Evolutionary conservation across 1,140 invertebrate species (phyloP).

Genomic region (Drosophila oshimai): DNA sequence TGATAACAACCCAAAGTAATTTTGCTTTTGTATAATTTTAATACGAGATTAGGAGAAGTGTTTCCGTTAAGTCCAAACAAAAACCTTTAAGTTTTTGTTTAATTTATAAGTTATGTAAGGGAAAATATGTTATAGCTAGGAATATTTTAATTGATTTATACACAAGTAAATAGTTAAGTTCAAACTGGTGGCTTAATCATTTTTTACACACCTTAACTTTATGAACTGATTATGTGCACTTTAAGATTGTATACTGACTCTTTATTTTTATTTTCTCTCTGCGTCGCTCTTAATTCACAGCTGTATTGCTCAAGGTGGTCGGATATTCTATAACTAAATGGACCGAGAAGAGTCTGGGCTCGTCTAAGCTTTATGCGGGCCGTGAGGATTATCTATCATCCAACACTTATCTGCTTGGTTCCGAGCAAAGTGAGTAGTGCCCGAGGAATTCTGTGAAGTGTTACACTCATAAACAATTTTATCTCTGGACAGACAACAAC

Average conservation of each 20-base stretch:
- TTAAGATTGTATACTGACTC: neutral
- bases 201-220: neutral
- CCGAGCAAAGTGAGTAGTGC: slow-evolving; percentile 63
- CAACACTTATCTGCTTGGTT: slow-evolving; percentile 69
- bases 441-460: neutral
- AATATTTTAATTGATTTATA: neutral
- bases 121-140: neutral
- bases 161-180: neutral
- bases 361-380: slow-evolving; percentile 46
- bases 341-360: slow-evolving; percentile 52
- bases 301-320: slow-evolving; percentile 62
- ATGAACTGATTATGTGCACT: neutral
- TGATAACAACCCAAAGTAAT: slow-evolving; percentile 12
- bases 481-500: slow-evolving; percentile 67
- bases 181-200: neutral
- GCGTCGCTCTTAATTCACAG: slow-evolving; percentile 5
- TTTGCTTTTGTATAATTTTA: neutral
- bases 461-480: neutral
- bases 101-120: neutral
- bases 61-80: neutral
- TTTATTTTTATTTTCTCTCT: neutral
- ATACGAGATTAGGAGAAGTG: slow-evolving; percentile 8
- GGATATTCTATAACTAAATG: slow-evolving; percentile 72
- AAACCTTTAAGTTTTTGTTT: neutral
- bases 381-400: slow-evolving; percentile 74